A percentile compares a stretch with the other conserved stretches of the same genome.
These are phyloP conservation scores for Cetonia aurata DNA, from an alignment of 2,888 invertebrate species.

Conservation along the genomic window DNA sequence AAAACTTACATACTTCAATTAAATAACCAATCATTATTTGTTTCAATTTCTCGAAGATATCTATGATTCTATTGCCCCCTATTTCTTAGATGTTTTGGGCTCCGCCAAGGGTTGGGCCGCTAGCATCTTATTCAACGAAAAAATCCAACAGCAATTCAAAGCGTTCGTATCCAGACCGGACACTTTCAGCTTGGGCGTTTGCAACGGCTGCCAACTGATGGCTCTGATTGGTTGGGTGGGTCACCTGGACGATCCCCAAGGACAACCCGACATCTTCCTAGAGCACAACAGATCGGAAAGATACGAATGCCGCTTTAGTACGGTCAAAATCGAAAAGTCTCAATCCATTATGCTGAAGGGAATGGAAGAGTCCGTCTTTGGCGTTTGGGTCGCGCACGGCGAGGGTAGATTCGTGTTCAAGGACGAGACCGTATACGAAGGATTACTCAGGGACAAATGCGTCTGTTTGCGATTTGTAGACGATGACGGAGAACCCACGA, in stretches of 20 bases:
- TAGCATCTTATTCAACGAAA: constrained; percentile 84
- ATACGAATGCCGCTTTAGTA: constrained; percentile 79
- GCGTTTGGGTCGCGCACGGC: constrained; percentile 96
- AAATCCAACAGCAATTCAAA: constrained; percentile 81
- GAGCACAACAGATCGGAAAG: constrained; percentile 91
- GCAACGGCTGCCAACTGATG: constrained; percentile 98
- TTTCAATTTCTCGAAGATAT: no score
- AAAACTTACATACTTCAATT: no score
- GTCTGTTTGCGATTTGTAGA: constrained; percentile 85
- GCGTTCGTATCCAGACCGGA: constrained; percentile 79
- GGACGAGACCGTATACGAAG: constrained; percentile 66
- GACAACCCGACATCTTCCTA: constrained; percentile 75
- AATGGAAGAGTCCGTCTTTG: constrained; percentile 91
- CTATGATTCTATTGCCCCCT: no score
- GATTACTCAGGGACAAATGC: constrained; percentile 72
- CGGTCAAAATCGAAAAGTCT: constrained; percentile 72
- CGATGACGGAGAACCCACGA: constrained; percentile 80
- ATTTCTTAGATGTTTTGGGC: constrained; percentile 85
- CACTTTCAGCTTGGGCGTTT: constrained; percentile 97
- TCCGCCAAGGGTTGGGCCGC: constrained; percentile 99
- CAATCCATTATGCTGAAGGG: constrained; percentile 87
- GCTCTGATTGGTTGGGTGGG: constrained; percentile 93
- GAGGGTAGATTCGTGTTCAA: constrained; percentile 86
- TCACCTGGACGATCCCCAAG: constrained; percentile 60
- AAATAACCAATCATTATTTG: no score